Evolutionary conservation across 2,888 invertebrate species (phyloP).

Genomic region (Aspidiotus rigidus): DNA sequence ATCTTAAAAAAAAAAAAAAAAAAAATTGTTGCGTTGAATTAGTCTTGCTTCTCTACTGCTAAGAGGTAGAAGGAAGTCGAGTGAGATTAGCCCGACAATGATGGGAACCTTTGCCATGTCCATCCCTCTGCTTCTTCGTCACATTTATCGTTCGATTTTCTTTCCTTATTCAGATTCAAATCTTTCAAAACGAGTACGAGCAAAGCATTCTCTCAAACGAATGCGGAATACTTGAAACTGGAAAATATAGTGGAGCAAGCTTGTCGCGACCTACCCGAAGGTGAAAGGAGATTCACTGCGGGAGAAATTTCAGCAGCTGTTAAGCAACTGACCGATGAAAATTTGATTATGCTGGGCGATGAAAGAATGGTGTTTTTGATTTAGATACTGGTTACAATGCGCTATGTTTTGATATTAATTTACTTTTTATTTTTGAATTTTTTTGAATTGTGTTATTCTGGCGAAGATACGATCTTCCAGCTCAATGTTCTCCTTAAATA

Average conservation of each 20-base stretch:
- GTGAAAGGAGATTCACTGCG: conserved; percentile 51
- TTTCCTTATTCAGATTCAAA: conserved; percentile 46
- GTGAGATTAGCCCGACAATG: no score
- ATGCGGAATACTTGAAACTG: conserved; percentile 64
- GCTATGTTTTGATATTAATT: no score
- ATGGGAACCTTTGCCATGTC: no score
- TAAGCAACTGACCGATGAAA: conserved; percentile 73
- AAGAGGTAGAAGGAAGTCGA: no score
- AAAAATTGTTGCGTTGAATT: no score
- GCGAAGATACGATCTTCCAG: no score
- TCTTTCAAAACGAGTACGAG: conserved; percentile 65
- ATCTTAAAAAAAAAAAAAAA: no score
- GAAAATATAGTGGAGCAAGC: conserved; percentile 56
- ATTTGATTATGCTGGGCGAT: conserved; percentile 85
- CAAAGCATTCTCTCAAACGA: conserved; percentile 65
- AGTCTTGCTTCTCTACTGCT: no score
- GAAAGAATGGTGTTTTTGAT: conserved; percentile 68
- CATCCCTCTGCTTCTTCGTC: no score
- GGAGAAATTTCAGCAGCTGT: conserved; percentile 72
- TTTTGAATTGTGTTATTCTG: no score
- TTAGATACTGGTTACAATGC: conserved; percentile 43
- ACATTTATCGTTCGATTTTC: neutral
- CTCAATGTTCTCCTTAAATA: no score
- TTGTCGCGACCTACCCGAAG: conserved; percentile 50
- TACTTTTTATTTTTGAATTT: no score